Evolutionary conservation across 2,888 invertebrate species (phyloP).

Genomic region (Agapetus fuscipes): DNA sequence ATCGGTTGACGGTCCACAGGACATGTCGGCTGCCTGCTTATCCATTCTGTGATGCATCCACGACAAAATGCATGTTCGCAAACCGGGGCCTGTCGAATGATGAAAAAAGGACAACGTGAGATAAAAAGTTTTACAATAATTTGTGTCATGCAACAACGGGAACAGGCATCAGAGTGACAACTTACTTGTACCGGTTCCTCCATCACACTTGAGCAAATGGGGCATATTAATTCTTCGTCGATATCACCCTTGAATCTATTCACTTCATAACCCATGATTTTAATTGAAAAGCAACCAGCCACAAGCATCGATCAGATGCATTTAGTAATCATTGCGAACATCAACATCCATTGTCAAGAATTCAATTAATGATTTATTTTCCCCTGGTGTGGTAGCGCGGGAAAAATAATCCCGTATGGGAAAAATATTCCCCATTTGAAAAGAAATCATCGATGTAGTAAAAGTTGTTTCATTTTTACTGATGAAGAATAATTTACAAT

Average conservation of each 20-base stretch:
- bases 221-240: constrained; percentile 93
- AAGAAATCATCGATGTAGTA: no score
- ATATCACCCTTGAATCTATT: constrained; percentile 91
- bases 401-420: no score
- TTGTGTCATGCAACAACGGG: constrained; percentile 4
- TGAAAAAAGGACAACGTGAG: constrained; percentile 20
- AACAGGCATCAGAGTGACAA: constrained; percentile 1
- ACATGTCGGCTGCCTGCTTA: constrained; percentile 86
- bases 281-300: no score
- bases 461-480: no score
- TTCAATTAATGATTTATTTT: no score
- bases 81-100: constrained; percentile 80
- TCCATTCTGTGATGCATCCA: constrained; percentile 91
- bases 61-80: constrained; percentile 97
- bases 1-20: constrained; percentile 89
- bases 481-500: no score
- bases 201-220: constrained; percentile 91
- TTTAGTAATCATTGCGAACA: no score
- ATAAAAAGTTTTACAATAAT: no score
- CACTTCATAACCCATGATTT: constrained; percentile 88
- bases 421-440: no score
- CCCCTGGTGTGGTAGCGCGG: no score
- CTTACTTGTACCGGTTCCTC: constrained; percentile 89
- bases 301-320: no score
- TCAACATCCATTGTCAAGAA: no score